Evolutionary conservation across 2,888 invertebrate genomes (phyloP), one percentile per base, ranked within the genome.

Genomic region (Acrobasis repandana): DNA sequence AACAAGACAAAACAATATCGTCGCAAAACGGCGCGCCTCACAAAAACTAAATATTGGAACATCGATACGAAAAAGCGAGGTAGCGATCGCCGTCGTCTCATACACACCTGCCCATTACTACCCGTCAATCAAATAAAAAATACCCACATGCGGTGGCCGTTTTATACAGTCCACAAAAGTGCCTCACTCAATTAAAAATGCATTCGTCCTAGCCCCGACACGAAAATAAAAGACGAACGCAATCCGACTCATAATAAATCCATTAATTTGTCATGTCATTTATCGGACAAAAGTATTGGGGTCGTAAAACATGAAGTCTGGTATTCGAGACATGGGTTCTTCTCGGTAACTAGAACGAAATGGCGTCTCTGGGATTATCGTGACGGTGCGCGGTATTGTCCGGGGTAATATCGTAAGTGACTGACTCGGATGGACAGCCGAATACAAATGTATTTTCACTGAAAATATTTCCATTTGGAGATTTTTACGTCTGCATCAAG

Each of bases 231-330:
- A 79, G 82, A 83, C 70, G 66, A 71, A 78, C 79, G 80, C 86
- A 86, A 85, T 88, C 86, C 80, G 72, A 83, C 88, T 91, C 88
- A 90, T 90, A 90, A 90, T 90, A 90, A 88, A 90, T 90, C 90
- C 90, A 91, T 92, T 91, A 90, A 92, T 91, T 92, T 91, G 91
- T 91, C 91, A 90, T 91, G 91, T 91, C 89, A 91, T 91, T 88
- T 90, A 83, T 81, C 79, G 84, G 79, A 86, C 80, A 82, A 86
- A 83, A 64, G 64, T 74, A 75, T 79, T 74, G 76, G 76, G 76
- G 76, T 79, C 76, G 77, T 82, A 79, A 80, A 80, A 81, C 78
- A 79, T 82, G 65, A 14, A 74, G 71, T 70, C 66, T 75, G 80
- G 75, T 81, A 82, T 83, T 76, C 78, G 77, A 77, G 69, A 76